Conservation (phyloP, 2,797 vertebrate species). For the Paramormyrops hopkinsi region DNA sequence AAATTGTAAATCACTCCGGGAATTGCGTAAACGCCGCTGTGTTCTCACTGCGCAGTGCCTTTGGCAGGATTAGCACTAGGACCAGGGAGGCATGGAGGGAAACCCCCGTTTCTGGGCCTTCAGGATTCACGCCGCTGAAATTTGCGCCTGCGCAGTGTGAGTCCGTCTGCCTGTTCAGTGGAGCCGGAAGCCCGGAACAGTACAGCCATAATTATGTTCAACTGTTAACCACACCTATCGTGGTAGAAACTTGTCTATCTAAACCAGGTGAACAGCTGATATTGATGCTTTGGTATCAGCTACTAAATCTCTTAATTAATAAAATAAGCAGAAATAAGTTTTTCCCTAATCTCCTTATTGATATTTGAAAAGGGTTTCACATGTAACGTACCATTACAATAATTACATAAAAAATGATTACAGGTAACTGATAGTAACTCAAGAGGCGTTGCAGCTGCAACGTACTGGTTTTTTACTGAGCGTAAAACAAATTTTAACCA, state of each 20-base stretch:
- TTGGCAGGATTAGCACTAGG: not conserved
- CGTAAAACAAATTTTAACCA: not conserved
- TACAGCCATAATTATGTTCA: not conserved
- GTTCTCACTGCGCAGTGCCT: not conserved
- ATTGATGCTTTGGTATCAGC: not conserved
- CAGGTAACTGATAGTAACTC: not conserved
- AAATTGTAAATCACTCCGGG: not conserved
- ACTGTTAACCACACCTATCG: not conserved
- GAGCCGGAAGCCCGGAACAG: not conserved
- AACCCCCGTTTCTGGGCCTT: not conserved
- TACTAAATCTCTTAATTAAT: not conserved
- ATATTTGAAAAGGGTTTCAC: not conserved
- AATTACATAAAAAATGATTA: not conserved
- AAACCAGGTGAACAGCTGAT: not conserved
- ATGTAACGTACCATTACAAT: not conserved
- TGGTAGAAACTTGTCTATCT: not conserved
- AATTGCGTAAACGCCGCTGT: not conserved
- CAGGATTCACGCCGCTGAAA: not conserved
- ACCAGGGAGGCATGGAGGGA: not conserved
- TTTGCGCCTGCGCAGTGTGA: not conserved
- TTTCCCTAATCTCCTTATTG: not conserved
- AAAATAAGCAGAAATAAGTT: not conserved
- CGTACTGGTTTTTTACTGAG: not conserved
- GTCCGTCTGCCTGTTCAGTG: not conserved
- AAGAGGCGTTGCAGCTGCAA: not conserved